Evolutionary conservation across 2,888 invertebrate species (phyloP).

Genomic region (Oxycera nigricornis): DNA sequence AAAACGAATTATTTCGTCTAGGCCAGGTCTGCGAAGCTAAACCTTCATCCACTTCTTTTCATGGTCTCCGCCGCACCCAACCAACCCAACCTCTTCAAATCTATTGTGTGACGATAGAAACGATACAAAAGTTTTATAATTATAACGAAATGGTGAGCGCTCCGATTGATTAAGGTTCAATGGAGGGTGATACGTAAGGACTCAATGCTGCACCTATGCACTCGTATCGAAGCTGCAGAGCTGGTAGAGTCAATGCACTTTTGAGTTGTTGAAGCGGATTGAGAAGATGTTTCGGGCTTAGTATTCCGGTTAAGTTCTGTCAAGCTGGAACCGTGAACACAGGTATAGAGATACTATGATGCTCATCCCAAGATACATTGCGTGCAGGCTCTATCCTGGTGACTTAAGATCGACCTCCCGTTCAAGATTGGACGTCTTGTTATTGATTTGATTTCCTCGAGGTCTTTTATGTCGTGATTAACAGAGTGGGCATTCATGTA

Average conservation of each 20-base stretch:
- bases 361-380: too few relatives aligned
- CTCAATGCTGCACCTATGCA: neutral
- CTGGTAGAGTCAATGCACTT: slow-evolving; percentile 16
- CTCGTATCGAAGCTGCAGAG: neutral
- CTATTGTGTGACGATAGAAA: neutral
- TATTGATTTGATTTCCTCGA: slow-evolving; percentile 26
- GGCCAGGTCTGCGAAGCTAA: neutral
- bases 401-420: neutral
- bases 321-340: too few relatives aligned
- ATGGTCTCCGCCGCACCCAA: too few relatives aligned
- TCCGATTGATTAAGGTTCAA: neutral
- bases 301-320: too few relatives aligned
- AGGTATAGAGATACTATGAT: too few relatives aligned
- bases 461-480: slow-evolving; percentile 18
- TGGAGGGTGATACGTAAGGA: neutral
- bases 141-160: slow-evolving; percentile 6
- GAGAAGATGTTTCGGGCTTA: too few relatives aligned
- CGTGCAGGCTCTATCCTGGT: neutral
- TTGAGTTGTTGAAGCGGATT: neutral
- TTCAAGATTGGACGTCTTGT: neutral
- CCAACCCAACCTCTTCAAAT: neutral
- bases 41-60: too few relatives aligned
- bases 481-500: slow-evolving; percentile 10
- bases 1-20: neutral
- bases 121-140: slow-evolving; percentile 1